A percentile compares a stretch with the other conserved stretches of the same genome.
Conservation (phyloP, 2,888 invertebrate genomes). For the Pyrrhosoma nymphula region DNA sequence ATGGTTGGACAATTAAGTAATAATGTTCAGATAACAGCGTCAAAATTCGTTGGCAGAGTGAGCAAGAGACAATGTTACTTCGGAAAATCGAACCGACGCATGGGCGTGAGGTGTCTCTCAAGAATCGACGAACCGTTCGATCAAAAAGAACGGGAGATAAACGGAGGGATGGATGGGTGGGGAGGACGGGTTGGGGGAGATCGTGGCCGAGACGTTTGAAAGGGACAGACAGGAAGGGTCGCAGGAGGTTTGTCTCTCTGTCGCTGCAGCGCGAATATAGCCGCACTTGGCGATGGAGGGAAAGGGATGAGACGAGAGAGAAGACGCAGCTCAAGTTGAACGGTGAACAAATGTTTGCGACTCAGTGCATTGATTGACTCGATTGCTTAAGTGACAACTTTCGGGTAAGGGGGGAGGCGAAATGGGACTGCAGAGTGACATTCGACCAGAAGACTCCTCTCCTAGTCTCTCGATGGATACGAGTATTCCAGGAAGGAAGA, state of each 20-base stretch:
- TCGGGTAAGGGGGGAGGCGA: not conserved
- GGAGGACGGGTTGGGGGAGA: not conserved
- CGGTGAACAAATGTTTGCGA: conserved; percentile 27
- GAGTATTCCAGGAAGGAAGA: not conserved
- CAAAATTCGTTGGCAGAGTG: no score
- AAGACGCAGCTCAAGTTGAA: not conserved
- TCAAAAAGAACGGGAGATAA: not conserved
- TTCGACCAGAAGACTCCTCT: not conserved
- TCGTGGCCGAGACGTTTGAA: not conserved
- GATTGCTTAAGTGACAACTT: not conserved
- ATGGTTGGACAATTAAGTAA: no score
- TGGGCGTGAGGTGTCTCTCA: no score
- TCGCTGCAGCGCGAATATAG: no score
- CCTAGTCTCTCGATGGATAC: not conserved
- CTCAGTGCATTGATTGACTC: conserved; percentile 30
- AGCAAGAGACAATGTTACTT: no score
- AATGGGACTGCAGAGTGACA: not conserved
- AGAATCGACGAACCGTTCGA: not conserved
- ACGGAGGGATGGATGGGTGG: not conserved
- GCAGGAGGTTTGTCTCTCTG: not conserved
- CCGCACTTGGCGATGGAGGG: no score
- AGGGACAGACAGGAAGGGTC: not conserved
- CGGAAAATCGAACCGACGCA: no score
- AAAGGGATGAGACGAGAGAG: conserved; percentile 8
- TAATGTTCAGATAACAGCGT: no score